phyloP scores from a whole-genome alignment of 2,888 invertebrate genomes.

The Biston stratarius region DNA sequence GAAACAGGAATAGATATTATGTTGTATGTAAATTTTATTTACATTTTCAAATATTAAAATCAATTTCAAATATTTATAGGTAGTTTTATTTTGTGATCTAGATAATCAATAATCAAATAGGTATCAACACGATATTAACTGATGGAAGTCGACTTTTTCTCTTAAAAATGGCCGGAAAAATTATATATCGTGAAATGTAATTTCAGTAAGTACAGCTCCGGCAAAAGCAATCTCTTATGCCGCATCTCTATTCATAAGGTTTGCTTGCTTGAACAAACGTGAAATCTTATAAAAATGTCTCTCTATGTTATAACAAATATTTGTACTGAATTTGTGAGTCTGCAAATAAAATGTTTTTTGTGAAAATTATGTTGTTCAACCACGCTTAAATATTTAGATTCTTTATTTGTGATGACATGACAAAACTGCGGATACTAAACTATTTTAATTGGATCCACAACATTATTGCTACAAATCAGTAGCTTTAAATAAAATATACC shows the following conservation, averaged over 20 bases:
- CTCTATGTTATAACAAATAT: slow-evolving; percentile 29
- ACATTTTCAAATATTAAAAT: no score
- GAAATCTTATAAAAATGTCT: slow-evolving; percentile 36
- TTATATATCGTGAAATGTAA: not conserved
- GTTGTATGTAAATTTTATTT: no score
- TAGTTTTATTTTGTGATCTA: no score
- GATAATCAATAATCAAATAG: no score
- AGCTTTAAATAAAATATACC: no score
- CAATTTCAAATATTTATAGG: no score
- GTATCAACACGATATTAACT: no score
- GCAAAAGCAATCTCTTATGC: not conserved
- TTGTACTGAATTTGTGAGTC: slow-evolving; percentile 33
- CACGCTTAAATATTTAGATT: slow-evolving; percentile 18
- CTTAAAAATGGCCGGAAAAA: no score
- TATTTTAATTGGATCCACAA: no score
- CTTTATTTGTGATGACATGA: slow-evolving; percentile 5
- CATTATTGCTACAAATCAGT: no score
- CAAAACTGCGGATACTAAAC: not conserved
- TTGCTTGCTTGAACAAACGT: slow-evolving; percentile 34
- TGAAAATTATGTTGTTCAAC: slow-evolving; percentile 19
- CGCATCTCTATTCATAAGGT: slow-evolving; percentile 29
- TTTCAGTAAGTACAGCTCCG: not conserved
- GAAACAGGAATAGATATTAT: no score
- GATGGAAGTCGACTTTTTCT: no score
- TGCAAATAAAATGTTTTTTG: slow-evolving; percentile 25